These are phyloP conservation scores for Typhlomys cinereus DNA, from an alignment of 2,113 vertebrate species.

Conservation along the genomic window DNA sequence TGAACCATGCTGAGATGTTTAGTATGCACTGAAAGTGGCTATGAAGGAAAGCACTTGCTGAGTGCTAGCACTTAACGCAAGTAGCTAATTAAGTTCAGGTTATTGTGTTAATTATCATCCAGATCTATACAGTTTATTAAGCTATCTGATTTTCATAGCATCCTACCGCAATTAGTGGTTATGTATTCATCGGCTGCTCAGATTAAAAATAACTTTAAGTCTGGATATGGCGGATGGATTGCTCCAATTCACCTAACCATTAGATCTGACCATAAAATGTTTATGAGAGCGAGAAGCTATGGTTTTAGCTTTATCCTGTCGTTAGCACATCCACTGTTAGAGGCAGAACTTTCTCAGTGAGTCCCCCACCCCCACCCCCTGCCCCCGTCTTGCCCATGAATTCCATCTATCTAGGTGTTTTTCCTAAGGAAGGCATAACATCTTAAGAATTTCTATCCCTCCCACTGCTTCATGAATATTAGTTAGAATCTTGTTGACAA, in stretches of 20 bases:
- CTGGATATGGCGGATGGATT: neutral
- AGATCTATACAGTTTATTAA: conserved; percentile 57
- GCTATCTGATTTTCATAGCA: conserved; percentile 58
- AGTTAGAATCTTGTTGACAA: neutral
- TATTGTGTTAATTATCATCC: conserved; percentile 58
- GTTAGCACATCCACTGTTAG: neutral
- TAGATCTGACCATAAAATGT: conserved; percentile 43
- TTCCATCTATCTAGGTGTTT: neutral
- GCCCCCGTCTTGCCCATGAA: neutral
- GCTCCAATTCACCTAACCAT: conserved; percentile 42
- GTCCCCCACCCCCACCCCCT: neutral
- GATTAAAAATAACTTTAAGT: conserved; percentile 16
- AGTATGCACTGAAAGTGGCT: conserved; percentile 35
- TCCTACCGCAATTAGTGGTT: conserved; percentile 30
- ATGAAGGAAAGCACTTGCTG: conserved; percentile 37
- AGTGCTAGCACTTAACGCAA: conserved; percentile 29
- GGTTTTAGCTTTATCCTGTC: neutral
- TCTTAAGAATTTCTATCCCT: neutral
- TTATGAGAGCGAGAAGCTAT: neutral
- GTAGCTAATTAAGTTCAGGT: conserved; percentile 62
- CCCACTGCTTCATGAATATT: neutral
- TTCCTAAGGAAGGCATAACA: neutral
- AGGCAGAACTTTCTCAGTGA: neutral
- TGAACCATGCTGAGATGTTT: conserved; percentile 38
- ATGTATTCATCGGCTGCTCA: conserved; percentile 25